Base-by-base conservation (phyloP, 1,140 invertebrate genomes). In the Diachasmimorpha longicaudata region DNA sequence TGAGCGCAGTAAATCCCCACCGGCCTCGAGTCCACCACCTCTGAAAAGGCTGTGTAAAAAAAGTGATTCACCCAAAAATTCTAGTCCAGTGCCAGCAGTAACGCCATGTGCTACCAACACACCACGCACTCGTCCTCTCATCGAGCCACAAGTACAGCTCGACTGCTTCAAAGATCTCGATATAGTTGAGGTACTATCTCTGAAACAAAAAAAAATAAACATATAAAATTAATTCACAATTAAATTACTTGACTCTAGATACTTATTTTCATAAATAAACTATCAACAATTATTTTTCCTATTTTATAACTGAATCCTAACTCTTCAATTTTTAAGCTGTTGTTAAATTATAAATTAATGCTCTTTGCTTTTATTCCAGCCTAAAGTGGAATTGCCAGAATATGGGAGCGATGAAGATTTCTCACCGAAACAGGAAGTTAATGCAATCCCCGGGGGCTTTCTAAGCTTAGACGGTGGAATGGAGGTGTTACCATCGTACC, bases 331-430 rank as follows among this genome's bases (percentile, higher is more conserved):
- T 31, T 31, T 31, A 46, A 46, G 11, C 11, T 10, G 11, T 46
- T 3, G 44, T 5, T 52, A 52, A 16, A 19, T n/a, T 8, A 0
- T 13, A 52, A 16, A 13, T 52, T 52, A 52, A 52, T 52, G n/a
- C 19, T 52, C 14, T 52, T 58, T 72, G 68, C 16, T 19, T 76
- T 78, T 78, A 75, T 85, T 85, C 31, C 67, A 90, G 87, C 90
- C 90, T 79, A 91, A 91, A 88, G 76, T 91, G 78, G 91, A 92
- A 85, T 85, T 91, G 81, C 91, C 91, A 70, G 91, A 92, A 80
- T 92, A 91, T 85, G 86, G 89, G 79, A 91, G 90, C 81, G 91
- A 92, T 79, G 89, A 89, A 68, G 89, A 90, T 83, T 88, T 85
- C 79, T 82, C 85, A 69, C 84, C 86, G 44, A 89, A 89, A 79